A percentile compares a stretch with the other conserved stretches of the same genome.
These are phyloP conservation scores for Ceramica pisi DNA, from an alignment of 2,888 invertebrate species.

Conservation along the genomic window DNA sequence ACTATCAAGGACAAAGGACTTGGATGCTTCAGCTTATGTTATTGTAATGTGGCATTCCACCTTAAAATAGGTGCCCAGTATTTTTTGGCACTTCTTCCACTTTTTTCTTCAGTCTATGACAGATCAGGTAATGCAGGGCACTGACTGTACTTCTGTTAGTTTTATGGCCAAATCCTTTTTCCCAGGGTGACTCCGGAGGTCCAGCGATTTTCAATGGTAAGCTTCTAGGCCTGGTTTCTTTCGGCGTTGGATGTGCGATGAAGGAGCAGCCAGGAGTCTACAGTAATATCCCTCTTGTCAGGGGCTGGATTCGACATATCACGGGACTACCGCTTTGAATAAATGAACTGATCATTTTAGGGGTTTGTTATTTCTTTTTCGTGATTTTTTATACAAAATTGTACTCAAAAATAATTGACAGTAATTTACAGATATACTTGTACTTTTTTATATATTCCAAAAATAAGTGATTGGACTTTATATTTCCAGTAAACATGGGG, in stretches of 20 bases:
- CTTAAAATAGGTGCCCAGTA: neutral
- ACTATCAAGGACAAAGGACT: too few species aligned
- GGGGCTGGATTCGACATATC: conserved; percentile 83
- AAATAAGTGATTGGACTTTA: too few species aligned
- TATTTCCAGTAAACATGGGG: too few species aligned
- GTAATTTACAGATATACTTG: too few species aligned
- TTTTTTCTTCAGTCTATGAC: neutral
- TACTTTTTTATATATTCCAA: too few species aligned
- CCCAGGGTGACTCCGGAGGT: conserved; percentile 90
- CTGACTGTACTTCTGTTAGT: neutral
- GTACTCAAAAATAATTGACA: neutral
- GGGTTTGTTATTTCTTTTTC: neutral
- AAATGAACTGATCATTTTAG: conserved; percentile 18
- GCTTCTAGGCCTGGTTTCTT: conserved; percentile 90
- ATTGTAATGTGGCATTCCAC: too few species aligned
- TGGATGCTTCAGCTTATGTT: too few species aligned
- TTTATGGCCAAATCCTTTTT: neutral
- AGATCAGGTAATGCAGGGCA: neutral
- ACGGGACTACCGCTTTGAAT: conserved; percentile 81
- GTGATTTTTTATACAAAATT: neutral
- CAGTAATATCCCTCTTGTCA: conserved; percentile 81
- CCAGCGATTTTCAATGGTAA: conserved; percentile 86
- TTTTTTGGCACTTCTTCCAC: neutral
- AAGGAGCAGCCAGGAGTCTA: conserved; percentile 90
- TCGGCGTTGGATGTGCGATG: conserved; percentile 90